A percentile compares a stretch with the other conserved stretches of the same genome.
Conservation (phyloP, 2,888 invertebrate genomes). For the Athripsodes cinereus region DNA sequence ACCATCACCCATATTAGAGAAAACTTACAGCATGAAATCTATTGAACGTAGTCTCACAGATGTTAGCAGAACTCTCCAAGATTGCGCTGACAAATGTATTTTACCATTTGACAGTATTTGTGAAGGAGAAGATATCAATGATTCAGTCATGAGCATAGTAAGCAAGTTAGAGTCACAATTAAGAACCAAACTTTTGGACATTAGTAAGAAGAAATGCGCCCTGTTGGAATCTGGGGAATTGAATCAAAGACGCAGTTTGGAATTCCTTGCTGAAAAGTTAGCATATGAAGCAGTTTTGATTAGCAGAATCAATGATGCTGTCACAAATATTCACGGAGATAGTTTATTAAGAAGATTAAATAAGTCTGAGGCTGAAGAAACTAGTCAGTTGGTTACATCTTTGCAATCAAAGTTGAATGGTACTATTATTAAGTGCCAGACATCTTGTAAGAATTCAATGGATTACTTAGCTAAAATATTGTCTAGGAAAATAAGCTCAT, state of each 20-base stretch:
- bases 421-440: conserved; percentile 40
- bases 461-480: conserved; percentile 72
- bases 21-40: conserved; percentile 55
- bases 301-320: conserved; percentile 61
- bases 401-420: conserved; percentile 63
- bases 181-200: conserved; percentile 60
- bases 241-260: conserved; percentile 60
- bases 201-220: conserved; percentile 60
- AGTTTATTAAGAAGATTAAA: conserved; percentile 56
- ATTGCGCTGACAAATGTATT: conserved; percentile 54
- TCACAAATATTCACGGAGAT: conserved; percentile 52
- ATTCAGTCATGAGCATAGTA: conserved; percentile 55
- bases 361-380: conserved; percentile 66
- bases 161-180: conserved; percentile 62
- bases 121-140: conserved; percentile 37
- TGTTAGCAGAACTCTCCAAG: conserved; percentile 55
- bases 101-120: conserved; percentile 41
- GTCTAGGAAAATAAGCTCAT: conserved; percentile 60
- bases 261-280: conserved; percentile 70
- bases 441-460: conserved; percentile 41
- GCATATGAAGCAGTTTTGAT: conserved; percentile 74
- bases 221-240: conserved; percentile 62
- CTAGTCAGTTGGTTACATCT: conserved; percentile 67
- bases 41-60: conserved; percentile 60
- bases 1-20: conserved; percentile 60